Percentiles rank a stretch among this genome's conserved stretches.
Evolutionary conservation across 2,113 vertebrate genomes (phyloP).

Genomic region (Ciconia maguari): DNA sequence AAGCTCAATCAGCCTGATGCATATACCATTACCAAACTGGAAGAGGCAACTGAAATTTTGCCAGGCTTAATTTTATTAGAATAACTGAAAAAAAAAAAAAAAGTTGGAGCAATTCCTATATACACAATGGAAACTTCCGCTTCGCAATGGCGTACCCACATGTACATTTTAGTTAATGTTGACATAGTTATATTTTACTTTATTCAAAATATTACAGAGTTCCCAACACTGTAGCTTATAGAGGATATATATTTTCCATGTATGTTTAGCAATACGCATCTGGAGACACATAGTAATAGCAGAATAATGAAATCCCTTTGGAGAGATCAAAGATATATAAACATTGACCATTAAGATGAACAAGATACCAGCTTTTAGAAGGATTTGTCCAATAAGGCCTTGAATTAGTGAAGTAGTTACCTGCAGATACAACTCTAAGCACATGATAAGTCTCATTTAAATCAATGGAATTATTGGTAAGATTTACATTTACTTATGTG

Average conservation of each 20-base stretch:
- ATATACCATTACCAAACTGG: neutral
- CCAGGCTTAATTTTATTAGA: neutral
- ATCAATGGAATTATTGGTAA: neutral
- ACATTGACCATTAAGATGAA: neutral
- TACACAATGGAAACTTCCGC: neutral
- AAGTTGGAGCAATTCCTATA: neutral
- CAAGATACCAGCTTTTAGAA: neutral
- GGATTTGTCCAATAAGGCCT: neutral
- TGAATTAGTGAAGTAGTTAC: neutral
- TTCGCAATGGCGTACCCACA: neutral
- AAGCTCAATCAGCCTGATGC: neutral
- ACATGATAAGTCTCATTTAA: neutral
- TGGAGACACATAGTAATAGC: neutral
- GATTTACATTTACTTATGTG: neutral
- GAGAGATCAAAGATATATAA: neutral
- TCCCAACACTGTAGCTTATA: neutral
- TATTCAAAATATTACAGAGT: neutral
- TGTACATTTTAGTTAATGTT: neutral
- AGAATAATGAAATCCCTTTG: neutral
- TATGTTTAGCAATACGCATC: neutral
- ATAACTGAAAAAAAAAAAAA: no score
- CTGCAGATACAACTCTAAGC: neutral
- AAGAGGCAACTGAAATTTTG: neutral
- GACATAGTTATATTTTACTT: neutral
- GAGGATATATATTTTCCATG: neutral